Percentiles rank a stretch among this genome's conserved stretches.
Conservation (phyloP, 2,797 vertebrate genomes). For the Leptodactylus fallax region DNA sequence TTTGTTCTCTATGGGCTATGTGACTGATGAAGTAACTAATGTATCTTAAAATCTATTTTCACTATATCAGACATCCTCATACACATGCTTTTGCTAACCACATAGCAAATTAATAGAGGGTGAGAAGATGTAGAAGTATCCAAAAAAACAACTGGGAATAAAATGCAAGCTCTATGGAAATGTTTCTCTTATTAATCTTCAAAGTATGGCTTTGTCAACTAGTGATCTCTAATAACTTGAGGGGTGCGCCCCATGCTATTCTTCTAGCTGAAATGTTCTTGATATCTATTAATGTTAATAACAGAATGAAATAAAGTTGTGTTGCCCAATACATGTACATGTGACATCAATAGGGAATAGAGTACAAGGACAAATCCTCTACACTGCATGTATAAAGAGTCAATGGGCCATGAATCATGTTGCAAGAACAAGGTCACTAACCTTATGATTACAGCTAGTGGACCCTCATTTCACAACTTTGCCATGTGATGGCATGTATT, state of each 20-base stretch:
- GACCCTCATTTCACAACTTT: neutral
- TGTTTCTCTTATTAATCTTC: neutral
- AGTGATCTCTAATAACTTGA: neutral
- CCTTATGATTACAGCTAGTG: neutral
- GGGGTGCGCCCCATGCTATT: neutral
- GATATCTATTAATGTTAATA: neutral
- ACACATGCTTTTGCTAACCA: no score
- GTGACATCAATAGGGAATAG: slow-evolving; percentile 1
- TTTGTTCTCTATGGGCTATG: no score
- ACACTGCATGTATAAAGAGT: neutral
- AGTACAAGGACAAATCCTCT: slow-evolving; percentile 39
- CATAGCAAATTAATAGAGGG: no score
- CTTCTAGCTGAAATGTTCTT: neutral
- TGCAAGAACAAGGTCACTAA: slow-evolving; percentile 50
- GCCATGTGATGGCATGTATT: neutral
- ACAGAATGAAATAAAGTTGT: neutral
- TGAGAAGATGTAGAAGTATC: no score
- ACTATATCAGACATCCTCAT: no score
- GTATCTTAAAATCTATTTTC: no score
- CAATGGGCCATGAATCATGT: slow-evolving; percentile 24
- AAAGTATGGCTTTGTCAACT: neutral
- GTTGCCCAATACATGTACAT: slow-evolving; percentile 9
- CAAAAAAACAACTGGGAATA: no score
- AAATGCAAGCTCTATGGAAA: no score
- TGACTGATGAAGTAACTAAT: no score